A percentile compares a stretch with the other conserved stretches of the same genome.
Evolutionary conservation across 2,888 invertebrate species (phyloP).

Genomic region (Drosophila rubida): DNA sequence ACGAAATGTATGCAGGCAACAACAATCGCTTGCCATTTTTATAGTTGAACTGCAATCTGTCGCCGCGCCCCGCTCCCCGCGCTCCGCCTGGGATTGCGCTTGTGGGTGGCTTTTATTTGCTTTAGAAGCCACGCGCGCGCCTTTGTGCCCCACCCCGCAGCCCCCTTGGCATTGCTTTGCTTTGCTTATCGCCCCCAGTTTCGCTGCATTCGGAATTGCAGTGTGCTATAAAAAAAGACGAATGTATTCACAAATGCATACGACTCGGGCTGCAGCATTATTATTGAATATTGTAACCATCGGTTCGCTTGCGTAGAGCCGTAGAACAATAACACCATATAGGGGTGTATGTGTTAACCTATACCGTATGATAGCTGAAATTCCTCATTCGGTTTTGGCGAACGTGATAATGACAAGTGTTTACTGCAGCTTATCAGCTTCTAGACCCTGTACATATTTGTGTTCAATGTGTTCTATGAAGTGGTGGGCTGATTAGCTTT

Average conservation of each 20-base stretch:
- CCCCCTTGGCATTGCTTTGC: slow-evolving; percentile 6
- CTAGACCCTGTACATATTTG: not conserved
- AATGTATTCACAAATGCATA: slow-evolving; percentile 9
- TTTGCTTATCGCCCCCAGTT: slow-evolving; percentile 41
- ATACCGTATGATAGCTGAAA: not conserved
- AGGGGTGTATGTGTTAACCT: not conserved
- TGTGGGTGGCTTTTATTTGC: slow-evolving; percentile 66
- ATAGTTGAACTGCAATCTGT: slow-evolving; percentile 30
- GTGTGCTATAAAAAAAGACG: slow-evolving; percentile 5
- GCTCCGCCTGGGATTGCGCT: not conserved
- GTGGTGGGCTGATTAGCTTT: not conserved
- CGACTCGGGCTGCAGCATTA: slow-evolving; percentile 6
- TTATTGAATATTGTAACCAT: slow-evolving; percentile 24
- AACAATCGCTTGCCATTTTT: slow-evolving; percentile 24
- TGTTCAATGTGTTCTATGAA: not conserved
- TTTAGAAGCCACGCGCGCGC: slow-evolving; percentile 67
- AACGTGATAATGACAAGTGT: slow-evolving; percentile 5
- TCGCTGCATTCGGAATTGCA: slow-evolving; percentile 30
- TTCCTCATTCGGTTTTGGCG: not conserved
- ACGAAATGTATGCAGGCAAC: slow-evolving; percentile 1
- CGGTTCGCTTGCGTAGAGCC: not conserved
- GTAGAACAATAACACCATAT: not conserved
- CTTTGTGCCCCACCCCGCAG: slow-evolving; percentile 9
- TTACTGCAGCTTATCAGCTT: not conserved
- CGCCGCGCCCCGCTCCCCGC: not conserved